Evolutionary conservation across 2,888 invertebrate species (phyloP).

Genomic region (Cephonodes hylas): DNA sequence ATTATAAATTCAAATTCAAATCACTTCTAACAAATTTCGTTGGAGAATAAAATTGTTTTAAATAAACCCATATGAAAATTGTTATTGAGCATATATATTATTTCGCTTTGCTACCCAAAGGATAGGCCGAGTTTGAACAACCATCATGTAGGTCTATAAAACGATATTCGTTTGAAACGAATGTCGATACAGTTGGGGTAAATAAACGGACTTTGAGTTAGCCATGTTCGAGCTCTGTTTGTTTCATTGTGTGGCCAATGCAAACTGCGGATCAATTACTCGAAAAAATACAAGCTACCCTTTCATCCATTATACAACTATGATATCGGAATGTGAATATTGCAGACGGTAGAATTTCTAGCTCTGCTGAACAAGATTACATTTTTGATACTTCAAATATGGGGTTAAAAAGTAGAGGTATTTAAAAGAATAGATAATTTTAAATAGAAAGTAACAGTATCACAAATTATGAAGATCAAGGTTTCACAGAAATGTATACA

Average conservation of each 20-base stretch:
- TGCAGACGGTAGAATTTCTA: background rate
- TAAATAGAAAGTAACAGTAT: too few species aligned
- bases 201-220: background rate
- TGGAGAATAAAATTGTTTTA: too few species aligned
- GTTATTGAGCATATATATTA: background rate
- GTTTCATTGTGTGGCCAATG: background rate
- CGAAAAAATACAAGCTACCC: background rate
- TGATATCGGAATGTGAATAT: background rate
- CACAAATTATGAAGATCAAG: too few species aligned
- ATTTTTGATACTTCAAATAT: too few species aligned
- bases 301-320: background rate
- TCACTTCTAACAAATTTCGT: too few species aligned
- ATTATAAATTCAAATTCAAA: too few species aligned
- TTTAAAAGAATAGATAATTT: too few species aligned
- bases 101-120: background rate
- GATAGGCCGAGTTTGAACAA: background rate
- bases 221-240: background rate
- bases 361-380: too few species aligned
- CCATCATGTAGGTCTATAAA: background rate
- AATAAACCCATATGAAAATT: background rate
- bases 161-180: background rate
- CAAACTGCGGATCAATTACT: background rate
- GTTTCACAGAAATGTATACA: too few species aligned
- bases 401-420: too few species aligned
- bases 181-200: background rate